Percentiles rank a stretch among this genome's conserved stretches.
phyloP scores from a whole-genome alignment of 2,888 invertebrate genomes.

The Phytoseiulus persimilis region DNA sequence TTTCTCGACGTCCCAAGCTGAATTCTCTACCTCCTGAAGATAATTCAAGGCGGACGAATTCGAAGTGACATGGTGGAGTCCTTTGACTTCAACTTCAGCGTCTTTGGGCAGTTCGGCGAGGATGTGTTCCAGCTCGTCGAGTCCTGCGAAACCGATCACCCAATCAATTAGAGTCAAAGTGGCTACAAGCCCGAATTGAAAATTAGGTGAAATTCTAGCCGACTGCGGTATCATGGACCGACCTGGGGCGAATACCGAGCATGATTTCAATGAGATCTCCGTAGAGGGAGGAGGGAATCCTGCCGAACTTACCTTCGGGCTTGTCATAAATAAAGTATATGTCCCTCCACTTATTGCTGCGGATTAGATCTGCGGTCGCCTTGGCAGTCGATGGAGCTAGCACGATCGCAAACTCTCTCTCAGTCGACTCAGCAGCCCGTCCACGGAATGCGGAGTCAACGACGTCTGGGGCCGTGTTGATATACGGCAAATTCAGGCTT shows the following conservation, averaged over 20 bases:
- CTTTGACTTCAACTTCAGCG: constrained; percentile 15
- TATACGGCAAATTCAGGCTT: constrained; percentile 10
- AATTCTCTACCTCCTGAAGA: constrained; percentile 16
- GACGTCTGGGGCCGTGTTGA: constrained; percentile 34
- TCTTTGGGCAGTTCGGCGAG: background rate
- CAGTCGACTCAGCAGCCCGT: background rate
- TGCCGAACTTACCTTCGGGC: constrained; percentile 6
- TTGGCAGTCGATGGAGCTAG: constrained; percentile 33
- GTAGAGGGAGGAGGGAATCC: too few relatives aligned
- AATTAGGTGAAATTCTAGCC: too few relatives aligned
- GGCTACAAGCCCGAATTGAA: too few relatives aligned
- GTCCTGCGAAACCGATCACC: background rate
- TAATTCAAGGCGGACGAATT: constrained; percentile 14
- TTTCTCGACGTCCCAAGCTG: constrained; percentile 29
- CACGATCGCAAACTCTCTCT: constrained; percentile 17
- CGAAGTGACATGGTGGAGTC: constrained; percentile 28
- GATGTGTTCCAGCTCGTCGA: constrained; percentile 23
- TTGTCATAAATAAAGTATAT: constrained; percentile 37
- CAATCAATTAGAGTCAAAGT: too few relatives aligned
- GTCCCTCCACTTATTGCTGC: constrained; percentile 25
- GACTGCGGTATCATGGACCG: too few relatives aligned
- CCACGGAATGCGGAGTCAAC: background rate
- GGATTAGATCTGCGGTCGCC: constrained; percentile 31
- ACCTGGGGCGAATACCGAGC: too few relatives aligned
- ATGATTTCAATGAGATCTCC: too few relatives aligned